phyloP scores from a whole-genome alignment of 1,140 invertebrate species.

The Dendrolimus kikuchii region DNA sequence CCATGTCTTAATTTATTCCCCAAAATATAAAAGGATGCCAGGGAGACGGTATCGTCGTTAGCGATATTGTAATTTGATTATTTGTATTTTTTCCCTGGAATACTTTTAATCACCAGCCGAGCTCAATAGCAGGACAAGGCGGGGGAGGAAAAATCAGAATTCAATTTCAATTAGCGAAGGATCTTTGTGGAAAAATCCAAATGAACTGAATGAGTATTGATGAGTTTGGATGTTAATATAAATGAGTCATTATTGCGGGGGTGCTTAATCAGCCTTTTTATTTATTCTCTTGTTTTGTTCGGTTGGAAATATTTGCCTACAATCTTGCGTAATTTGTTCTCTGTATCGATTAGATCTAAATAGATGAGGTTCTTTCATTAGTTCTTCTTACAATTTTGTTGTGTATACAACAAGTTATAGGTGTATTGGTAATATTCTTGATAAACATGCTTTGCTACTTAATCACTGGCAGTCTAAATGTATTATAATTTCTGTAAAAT shows the following conservation, averaged over 20 bases:
- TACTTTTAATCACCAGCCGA: slow-evolving; percentile 63
- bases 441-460: too few relatives aligned
- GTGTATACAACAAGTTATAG: too few relatives aligned
- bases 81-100: slow-evolving; percentile 66
- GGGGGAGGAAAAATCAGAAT: slow-evolving; percentile 64
- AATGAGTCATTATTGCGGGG: slow-evolving; percentile 48
- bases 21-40: slow-evolving; percentile 69
- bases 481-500: too few relatives aligned
- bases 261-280: slow-evolving; percentile 38
- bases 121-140: slow-evolving; percentile 28
- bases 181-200: slow-evolving; percentile 54
- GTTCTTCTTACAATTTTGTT: too few relatives aligned
- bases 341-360: background rate
- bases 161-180: slow-evolving; percentile 68
- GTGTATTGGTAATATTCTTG: too few relatives aligned
- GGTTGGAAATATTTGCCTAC: slow-evolving; percentile 12
- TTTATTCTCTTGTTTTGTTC: slow-evolving; percentile 23
- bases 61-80: slow-evolving; percentile 72
- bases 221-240: slow-evolving; percentile 57
- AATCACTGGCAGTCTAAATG: too few relatives aligned
- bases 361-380: too few relatives aligned
- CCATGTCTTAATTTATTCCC: slow-evolving; percentile 64
- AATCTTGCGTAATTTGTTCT: background rate
- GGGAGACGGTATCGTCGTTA: slow-evolving; percentile 57
- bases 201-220: slow-evolving; percentile 62